These are phyloP conservation scores for Propithecus coquereli DNA, from an alignment of 2,113 vertebrate genomes.

Conservation along the genomic window DNA sequence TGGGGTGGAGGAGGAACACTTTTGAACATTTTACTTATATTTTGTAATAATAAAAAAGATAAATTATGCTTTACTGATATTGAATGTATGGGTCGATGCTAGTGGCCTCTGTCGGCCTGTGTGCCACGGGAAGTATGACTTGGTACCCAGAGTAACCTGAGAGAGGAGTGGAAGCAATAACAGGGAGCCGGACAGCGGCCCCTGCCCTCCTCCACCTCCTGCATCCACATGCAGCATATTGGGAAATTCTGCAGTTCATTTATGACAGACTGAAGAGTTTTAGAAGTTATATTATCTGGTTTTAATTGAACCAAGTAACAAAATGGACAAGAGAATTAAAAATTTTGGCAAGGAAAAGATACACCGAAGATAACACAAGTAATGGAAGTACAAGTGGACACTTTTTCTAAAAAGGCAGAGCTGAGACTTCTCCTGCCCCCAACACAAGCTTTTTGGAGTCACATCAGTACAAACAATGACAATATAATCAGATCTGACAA, in stretches of 20 bases:
- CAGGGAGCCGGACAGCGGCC: fast-evolving
- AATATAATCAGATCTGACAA: not conserved
- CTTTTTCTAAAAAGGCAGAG: not conserved
- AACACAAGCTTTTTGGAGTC: not conserved
- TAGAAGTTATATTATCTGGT: not conserved
- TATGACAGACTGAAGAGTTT: not conserved
- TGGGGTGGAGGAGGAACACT: not conserved
- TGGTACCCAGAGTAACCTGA: not conserved
- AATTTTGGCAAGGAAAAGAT: not conserved
- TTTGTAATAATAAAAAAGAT: not conserved
- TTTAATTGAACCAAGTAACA: not conserved
- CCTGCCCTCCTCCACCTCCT: no score
- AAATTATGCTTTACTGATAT: not conserved
- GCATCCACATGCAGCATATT: fast-evolving
- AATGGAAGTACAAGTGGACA: not conserved
- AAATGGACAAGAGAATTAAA: not conserved
- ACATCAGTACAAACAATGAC: not conserved
- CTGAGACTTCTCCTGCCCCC: not conserved
- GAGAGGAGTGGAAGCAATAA: not conserved
- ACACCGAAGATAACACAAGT: not conserved
- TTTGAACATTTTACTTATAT: not conserved
- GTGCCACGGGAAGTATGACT: not conserved
- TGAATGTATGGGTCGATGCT: not conserved
- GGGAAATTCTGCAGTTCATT: not conserved
- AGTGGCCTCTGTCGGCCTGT: fast-evolving